These are phyloP conservation scores for Tetragonisca angustula DNA, from an alignment of 2,888 invertebrate genomes.

Conservation along the genomic window DNA sequence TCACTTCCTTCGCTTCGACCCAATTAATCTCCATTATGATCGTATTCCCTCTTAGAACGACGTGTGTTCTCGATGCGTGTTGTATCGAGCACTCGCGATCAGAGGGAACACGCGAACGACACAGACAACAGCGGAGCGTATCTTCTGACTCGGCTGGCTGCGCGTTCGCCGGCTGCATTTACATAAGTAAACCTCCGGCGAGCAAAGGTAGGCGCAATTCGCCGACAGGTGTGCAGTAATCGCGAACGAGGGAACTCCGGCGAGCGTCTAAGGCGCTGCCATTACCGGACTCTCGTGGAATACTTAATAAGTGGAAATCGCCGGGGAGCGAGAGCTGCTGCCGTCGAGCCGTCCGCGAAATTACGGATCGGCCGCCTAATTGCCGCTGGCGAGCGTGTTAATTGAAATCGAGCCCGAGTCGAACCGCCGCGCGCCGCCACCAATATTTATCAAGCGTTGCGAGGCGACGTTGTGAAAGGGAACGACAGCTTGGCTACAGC, in stretches of 20 bases:
- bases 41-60: background rate
- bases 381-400: background rate
- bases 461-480: background rate
- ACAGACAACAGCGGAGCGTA: background rate
- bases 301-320: conserved; percentile 25
- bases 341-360: conserved; percentile 2
- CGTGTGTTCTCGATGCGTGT: no score
- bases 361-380: background rate
- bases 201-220: conserved; percentile 34
- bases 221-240: conserved; percentile 64
- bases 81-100: no score
- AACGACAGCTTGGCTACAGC: background rate
- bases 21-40: background rate
- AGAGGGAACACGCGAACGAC: no score
- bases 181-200: conserved; percentile 69
- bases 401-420: conserved; percentile 4
- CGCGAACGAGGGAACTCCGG: conserved; percentile 23
- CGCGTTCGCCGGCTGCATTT: conserved; percentile 50
- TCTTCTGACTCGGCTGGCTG: background rate
- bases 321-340: background rate
- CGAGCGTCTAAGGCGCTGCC: background rate
- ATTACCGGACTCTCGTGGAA: background rate
- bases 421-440: no score
- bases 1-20: no score
- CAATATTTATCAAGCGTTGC: background rate